Evolutionary conservation across 2,888 invertebrate genomes (phyloP), one percentile per base, ranked within the genome.

Genomic region (Liopterus haemorrhoidalis): DNA sequence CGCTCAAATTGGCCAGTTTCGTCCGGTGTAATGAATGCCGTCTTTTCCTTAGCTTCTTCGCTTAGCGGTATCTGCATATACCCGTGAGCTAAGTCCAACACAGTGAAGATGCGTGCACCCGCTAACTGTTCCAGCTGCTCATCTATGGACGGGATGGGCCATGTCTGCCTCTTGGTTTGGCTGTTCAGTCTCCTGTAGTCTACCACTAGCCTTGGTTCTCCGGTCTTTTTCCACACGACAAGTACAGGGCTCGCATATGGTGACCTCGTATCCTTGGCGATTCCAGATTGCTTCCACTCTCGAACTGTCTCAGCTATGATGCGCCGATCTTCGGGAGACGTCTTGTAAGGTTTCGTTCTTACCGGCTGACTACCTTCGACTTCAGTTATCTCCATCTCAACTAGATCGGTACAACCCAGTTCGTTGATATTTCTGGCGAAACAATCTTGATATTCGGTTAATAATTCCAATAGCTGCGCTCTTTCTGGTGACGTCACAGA

Each of bases 1-100:
- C 53, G 20, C 5, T 54, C 40, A 32, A 57, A 62, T 50, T 62
- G 56, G 4, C 55, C 62, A 0, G 57, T 53, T 6, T 57, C 59
- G 38, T 59, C 59, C 1, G 60, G 63, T 2, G 51, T 49, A 9
- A 49, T 47, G 24, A 46, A 51, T 3, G 43, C 47, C 0, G 51
- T 51, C 33, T 51, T 49, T 6, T n/a, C 4, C 20, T 44, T 40
- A 2, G 47, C n/a, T 19, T 24, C 20, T n/a, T 50, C 45, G 2
- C 18, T 32, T 4, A 46, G 11, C 4, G 46, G 45, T 25, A 41
- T 11, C 16, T 52, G 47, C 11, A 51, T 35, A 24, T 40, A 47
- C 15, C 41, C 46, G 9, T 38, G 43, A 2, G 46, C 45, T 16
- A 47, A 11, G 16, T 46, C 45, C 22, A 43, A 27, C 6, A 35